These are phyloP conservation scores for Sepiola atlantica DNA, from an alignment of 2,888 invertebrate genomes.

Conservation along the genomic window DNA sequence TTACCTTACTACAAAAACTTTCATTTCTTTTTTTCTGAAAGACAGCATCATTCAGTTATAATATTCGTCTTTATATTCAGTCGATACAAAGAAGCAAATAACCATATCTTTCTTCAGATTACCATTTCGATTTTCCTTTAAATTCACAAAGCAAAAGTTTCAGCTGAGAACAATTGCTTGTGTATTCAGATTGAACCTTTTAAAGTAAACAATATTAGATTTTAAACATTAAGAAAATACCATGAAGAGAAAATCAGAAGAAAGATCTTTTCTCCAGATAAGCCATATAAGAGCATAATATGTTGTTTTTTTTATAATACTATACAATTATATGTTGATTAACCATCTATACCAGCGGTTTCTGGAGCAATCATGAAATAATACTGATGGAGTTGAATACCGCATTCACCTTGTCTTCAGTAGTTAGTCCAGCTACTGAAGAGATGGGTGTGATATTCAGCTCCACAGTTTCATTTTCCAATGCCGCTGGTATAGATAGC, in stretches of 20 bases:
- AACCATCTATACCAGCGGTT: too few species aligned
- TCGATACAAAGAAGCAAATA: neutral
- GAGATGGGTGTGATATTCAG: too few species aligned
- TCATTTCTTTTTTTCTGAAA: neutral
- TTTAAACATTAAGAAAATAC: neutral
- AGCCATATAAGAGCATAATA: too few species aligned
- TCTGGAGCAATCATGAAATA: too few species aligned
- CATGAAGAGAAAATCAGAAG: neutral
- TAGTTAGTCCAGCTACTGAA: too few species aligned
- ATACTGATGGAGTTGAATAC: too few species aligned
- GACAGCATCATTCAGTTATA: neutral
- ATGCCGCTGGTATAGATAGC: too few species aligned
- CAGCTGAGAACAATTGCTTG: neutral
- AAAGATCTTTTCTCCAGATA: too few species aligned
- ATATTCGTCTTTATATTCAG: neutral
- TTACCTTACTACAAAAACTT: neutral
- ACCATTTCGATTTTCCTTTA: neutral
- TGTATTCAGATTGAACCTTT: neutral
- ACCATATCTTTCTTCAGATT: neutral
- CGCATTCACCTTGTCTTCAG: too few species aligned
- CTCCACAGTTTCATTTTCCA: too few species aligned
- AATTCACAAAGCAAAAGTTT: neutral
- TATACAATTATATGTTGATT: too few species aligned
- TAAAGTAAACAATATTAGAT: neutral
- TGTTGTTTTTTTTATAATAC: too few species aligned